Base-by-base conservation (phyloP, 2,113 vertebrate species). In the Gobio gobio region DNA sequence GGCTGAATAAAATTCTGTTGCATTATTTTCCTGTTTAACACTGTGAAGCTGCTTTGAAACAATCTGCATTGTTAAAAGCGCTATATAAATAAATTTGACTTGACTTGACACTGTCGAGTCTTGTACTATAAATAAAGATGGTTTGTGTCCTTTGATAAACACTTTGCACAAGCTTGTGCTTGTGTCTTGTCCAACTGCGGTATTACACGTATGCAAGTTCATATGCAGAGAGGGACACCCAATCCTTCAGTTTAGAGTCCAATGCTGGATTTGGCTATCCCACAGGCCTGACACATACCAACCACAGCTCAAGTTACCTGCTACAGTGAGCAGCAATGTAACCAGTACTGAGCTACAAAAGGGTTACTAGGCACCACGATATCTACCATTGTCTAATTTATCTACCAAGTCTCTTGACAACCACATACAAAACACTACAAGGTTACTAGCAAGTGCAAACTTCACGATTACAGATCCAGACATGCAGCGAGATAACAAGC, bases 211-310 rank as follows among this genome's bases (percentile, higher is more conserved):
- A 86, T 43, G 54, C 68, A 18, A 73, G 72, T 79, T 78, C 40
- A 78, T 83, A 56, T 83, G 83, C 73, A 56, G 66, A 73, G 64
- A 33, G 56, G 80, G 75, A 86, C 51, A 88, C 83, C 77, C 76
- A 86, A 88, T 86, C 84, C 49, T 83, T 75, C 20, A 56, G 64
- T 72, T 74, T 76, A 81, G 33, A 75, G 70, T 82, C 76, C 84
- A 88, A 43, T 24, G 70, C 87, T 88, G 81, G 81, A 84, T 88
- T 88, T 88, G 87, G 87, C 81, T 45, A 54, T 80, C 81, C 76
- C 26, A 51, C 56, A 77, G 79, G 80, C 61, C 84, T 22, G 26
- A 75, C 76, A 76, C 84, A 88, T 88, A 83, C 87, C 81, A 75
- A 59, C 76, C 56, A 20, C 7, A 76, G 84, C 77, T 88, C 87